Evolutionary conservation across 2,888 invertebrate species (phyloP).

Genomic region (Tubulanus polymorphus): DNA sequence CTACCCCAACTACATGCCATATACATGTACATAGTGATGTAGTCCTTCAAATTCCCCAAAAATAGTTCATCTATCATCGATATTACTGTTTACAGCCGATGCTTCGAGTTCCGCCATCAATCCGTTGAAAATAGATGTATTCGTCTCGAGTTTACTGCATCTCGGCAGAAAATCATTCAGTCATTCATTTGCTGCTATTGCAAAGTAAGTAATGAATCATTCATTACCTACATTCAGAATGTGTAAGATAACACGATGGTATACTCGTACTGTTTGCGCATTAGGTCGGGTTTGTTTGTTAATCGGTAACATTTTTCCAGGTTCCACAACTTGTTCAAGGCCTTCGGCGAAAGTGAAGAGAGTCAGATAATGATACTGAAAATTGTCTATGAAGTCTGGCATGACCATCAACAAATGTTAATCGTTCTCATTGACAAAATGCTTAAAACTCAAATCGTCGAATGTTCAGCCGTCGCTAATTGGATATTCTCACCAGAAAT

Average conservation of each 20-base stretch:
- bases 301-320: conserved; percentile 30
- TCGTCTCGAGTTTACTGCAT: conserved; percentile 90
- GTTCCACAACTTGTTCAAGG: conserved; percentile 60
- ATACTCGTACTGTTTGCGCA: too few species aligned
- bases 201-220: conserved; percentile 80
- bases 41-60: too few species aligned
- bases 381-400: conserved; percentile 94
- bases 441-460: conserved; percentile 93
- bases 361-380: conserved; percentile 90
- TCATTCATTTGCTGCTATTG: conserved; percentile 97
- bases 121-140: conserved; percentile 92
- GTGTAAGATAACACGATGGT: too few species aligned
- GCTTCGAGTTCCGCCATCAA: conserved; percentile 65
- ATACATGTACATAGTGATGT: too few species aligned
- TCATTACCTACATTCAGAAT: not conserved
- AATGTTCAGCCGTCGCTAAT: conserved; percentile 93
- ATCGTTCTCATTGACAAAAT: conserved; percentile 93
- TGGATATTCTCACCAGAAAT: conserved; percentile 97
- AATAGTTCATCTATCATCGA: too few species aligned
- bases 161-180: conserved; percentile 96
- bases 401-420: conserved; percentile 92
- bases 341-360: conserved; percentile 87
- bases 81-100: too few species aligned
- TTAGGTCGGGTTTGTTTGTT: too few species aligned
- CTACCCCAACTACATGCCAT: too few species aligned